A percentile compares a stretch with the other conserved stretches of the same genome.
Conservation (phyloP, 2,113 vertebrate genomes). For the Actinemys pallida region DNA sequence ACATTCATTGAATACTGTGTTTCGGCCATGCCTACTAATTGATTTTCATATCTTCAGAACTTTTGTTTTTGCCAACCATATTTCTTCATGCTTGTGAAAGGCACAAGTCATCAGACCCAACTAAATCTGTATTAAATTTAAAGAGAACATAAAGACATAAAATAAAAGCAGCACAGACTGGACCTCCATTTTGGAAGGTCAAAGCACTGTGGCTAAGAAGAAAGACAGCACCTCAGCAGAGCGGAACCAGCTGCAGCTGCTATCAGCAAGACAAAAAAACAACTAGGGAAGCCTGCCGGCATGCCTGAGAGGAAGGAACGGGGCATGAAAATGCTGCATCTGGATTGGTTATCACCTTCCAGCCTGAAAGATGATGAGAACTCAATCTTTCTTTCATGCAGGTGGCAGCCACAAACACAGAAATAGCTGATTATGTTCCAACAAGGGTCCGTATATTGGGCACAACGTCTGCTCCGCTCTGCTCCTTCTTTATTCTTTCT, state of each 20-base stretch:
- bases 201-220: background rate
- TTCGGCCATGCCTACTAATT: background rate
- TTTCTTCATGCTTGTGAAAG: background rate
- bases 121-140: background rate
- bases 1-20: background rate
- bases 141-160: background rate
- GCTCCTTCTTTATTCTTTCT: background rate
- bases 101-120: background rate
- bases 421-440: background rate
- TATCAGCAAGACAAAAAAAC: background rate
- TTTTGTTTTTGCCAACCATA: background rate
- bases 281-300: background rate
- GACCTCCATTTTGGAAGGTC: too few species aligned
- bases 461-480: rapidly evolving
- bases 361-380: rapidly evolving
- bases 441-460: rapidly evolving
- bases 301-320: rapidly evolving
- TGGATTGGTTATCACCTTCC: background rate
- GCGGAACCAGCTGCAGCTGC: slow-evolving; percentile 4
- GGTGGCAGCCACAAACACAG: background rate
- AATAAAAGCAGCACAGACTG: background rate
- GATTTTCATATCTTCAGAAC: background rate
- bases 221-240: background rate
- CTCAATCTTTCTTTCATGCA: rapidly evolving
- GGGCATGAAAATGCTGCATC: background rate